Conservation (phyloP, 92 coral and sea anemone genomes). For the Parazoanthus swiftii region DNA sequence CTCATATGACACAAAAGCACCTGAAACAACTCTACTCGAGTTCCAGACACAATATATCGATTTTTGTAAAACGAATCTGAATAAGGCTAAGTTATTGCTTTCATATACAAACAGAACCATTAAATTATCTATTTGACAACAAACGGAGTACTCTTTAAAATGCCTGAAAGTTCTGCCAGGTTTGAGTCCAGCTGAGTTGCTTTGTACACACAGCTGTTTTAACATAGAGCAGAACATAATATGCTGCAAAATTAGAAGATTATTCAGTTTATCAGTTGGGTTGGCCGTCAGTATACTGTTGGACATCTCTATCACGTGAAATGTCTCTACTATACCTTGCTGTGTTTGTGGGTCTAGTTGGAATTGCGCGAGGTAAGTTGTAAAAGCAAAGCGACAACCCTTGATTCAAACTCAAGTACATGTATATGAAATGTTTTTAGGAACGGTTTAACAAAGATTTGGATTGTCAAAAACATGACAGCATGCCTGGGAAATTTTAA, state of each 20-base stretch:
- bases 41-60: neutral
- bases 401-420: neutral
- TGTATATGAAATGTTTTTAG: too few species aligned
- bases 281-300: neutral
- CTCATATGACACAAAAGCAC: neutral
- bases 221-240: neutral
- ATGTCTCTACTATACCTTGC: neutral
- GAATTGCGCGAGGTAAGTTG: neutral
- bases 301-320: neutral
- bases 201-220: neutral
- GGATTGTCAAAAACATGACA: neutral
- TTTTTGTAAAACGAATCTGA: neutral
- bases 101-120: neutral
- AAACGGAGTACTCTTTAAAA: too few species aligned
- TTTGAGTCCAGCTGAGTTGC: neutral
- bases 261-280: neutral
- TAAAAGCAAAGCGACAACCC: too few species aligned
- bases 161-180: neutral
- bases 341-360: neutral
- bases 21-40: neutral
- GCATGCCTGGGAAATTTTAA: neutral
- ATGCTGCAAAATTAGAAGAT: neutral
- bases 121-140: too few species aligned
- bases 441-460: neutral
- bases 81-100: neutral